Evolutionary conservation across 2,888 invertebrate species (phyloP), one percentile per base, ranked within the genome.

Genomic region (Andrena haemorrhoa): DNA sequence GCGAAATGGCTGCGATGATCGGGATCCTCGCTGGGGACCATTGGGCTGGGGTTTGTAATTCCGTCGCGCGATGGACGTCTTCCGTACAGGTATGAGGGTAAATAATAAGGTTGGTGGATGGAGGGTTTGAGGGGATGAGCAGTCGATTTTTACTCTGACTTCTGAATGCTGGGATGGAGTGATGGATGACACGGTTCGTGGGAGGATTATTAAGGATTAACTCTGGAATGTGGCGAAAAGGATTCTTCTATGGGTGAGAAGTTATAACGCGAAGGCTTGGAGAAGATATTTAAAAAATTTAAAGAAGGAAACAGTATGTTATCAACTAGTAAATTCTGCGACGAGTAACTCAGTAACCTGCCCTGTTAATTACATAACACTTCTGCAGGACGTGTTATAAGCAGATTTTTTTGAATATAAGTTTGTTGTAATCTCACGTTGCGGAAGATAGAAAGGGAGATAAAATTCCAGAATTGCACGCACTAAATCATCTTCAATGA

Each of bases 1-100:
- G 69, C 58, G 20, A 31, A 26, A 70, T 60, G 12, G 16, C 35
- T 35, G 16, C 41, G 41, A 1, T 69, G 56, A 58, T 33, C 66
- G 51, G 33, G 66, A 31, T 69, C 26, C 10, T n/a, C 6, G 4
- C 2, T 4, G 16, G 5, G 35, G 0, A 33, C 16, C 35, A 51
- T 68, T 31, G 3, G 16, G 0, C 23, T 10, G 20, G 26, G 1
- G 26, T 10, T 56, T 23, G 23, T 20, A 26, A 10, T 56, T 56
- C 1, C 5, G 41, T 16, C 41, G 16, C 41, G 41, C 41, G 41
- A 41, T 41, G 41, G 41, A 5, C 41, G 16, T 3, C 16, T 16
- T 41, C 41, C 16, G 12, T 41, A 41, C 12, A 41, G 12, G 12
- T 4, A 16, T 5, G 16, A 41, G 16, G 41, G 12, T 16, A 41